These are phyloP conservation scores for Acyrthosiphon pisum DNA, from an alignment of 1,140 invertebrate genomes.

Conservation along the genomic window DNA sequence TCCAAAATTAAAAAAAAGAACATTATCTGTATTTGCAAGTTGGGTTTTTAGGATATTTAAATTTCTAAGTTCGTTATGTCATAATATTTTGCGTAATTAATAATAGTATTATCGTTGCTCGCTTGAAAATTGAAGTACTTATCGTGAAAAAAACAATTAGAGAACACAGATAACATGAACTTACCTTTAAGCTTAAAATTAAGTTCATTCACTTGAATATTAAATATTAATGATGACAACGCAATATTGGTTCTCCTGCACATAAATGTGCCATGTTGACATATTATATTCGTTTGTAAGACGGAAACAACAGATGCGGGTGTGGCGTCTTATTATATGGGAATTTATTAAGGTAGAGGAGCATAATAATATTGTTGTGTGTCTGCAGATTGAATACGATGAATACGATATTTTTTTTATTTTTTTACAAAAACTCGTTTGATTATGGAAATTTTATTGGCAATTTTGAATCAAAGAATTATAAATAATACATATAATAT, in stretches of 20 bases:
- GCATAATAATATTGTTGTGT: no score
- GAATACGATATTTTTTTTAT: neutral
- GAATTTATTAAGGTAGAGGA: neutral
- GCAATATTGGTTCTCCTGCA: neutral
- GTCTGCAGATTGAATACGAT: neutral
- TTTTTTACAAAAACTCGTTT: neutral
- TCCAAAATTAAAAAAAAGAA: neutral
- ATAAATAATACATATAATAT: slow-evolving; percentile 11
- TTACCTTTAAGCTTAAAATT: no score
- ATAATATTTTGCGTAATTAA: neutral
- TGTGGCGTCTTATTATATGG: neutral
- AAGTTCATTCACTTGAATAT: no score
- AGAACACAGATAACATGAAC: neutral
- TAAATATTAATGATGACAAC: neutral
- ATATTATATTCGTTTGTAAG: neutral
- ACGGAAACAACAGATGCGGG: neutral
- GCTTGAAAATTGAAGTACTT: neutral
- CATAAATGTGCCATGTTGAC: neutral
- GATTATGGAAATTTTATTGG: neutral
- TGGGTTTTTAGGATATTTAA: no score
- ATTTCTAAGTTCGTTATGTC: neutral
- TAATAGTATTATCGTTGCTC: neutral
- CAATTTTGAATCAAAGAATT: neutral
- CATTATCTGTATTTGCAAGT: no score
- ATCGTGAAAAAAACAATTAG: neutral